Percentiles rank a stretch among this genome's conserved stretches.
phyloP scores from a whole-genome alignment of 2,113 vertebrate genomes.

The Leucoraja erinaceus region DNA sequence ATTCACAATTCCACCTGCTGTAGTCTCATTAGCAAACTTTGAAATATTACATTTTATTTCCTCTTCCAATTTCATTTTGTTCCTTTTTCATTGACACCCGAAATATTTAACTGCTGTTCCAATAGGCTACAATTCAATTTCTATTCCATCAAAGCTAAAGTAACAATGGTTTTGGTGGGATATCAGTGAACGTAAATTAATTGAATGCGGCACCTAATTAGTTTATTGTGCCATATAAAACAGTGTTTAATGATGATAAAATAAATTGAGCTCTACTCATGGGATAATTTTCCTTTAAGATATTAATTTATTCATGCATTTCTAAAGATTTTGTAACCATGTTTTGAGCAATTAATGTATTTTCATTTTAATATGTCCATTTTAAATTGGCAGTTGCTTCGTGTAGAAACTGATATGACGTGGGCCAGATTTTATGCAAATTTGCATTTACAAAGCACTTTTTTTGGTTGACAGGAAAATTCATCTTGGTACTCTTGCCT shows the following conservation, averaged over 20 bases:
- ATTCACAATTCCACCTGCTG: too few species aligned
- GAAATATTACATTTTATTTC: too few species aligned
- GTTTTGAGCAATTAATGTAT: not conserved
- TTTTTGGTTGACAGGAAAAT: not conserved
- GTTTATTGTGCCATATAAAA: not conserved
- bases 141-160: not conserved
- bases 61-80: too few species aligned
- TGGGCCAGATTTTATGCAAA: not conserved
- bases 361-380: not conserved
- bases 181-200: not conserved
- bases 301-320: not conserved
- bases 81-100: too few species aligned
- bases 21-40: too few species aligned
- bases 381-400: not conserved
- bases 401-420: not conserved
- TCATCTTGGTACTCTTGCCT: not conserved
- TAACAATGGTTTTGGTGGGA: not conserved
- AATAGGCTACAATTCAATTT: not conserved
- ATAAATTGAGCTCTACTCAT: not conserved
- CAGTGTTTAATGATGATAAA: not conserved
- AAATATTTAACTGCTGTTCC: too few species aligned
- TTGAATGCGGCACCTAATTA: not conserved
- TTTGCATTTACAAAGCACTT: not conserved
- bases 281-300: not conserved
- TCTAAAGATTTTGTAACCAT: not conserved